Evolutionary conservation across 2,113 vertebrate genomes (phyloP), one percentile per base, ranked within the genome.

Genomic region (Eira barbara): DNA sequence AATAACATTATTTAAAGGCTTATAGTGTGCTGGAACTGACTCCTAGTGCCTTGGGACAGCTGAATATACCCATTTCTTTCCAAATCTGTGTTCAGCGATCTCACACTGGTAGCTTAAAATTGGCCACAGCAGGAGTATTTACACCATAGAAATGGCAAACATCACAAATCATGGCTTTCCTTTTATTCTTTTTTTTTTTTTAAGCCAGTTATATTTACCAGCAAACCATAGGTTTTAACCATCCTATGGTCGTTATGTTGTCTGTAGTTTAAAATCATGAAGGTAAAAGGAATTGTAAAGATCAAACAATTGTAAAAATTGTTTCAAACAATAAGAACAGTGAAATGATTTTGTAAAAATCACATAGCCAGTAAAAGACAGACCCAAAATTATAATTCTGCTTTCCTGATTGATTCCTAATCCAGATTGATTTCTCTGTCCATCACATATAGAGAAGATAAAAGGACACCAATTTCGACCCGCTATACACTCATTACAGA

Each of bases 251-350:
- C 11, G 12, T 67, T 65, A 63, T 78, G n/a, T 92, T 87, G 57
- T 80, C 47, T 79, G 18, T 47, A 84, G 31, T 87, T 87, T 80
- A 79, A 96, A 91, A 74, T 92, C 13, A 34, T 92, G 47, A 88
- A 47, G 55, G 21, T 21, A 92, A 94, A 94, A 67, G 29, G 20
- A 89, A 97, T 86, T 89, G 83, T 90, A 83, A 96, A 91, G 57
- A 31, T 82, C 47, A n/a, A n/a, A n/a, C n/a, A n/a, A n/a, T n/a
- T n/a, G n/a, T n/a, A n/a, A n/a, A n/a, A n/a, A n/a, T 57, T 69
- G 31, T 88, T 92, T 36, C 89, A 89, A 94, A 94, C 39, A 74
- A 8, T 83, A 89, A 71, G 57, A 57, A 83, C 61, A 94, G 31
- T 69, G 11, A 96, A 84, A 94, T 25, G 25, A 73, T 45, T 69